Evolutionary conservation across 2,113 vertebrate species (phyloP).

Genomic region (Chunga burmeisteri): DNA sequence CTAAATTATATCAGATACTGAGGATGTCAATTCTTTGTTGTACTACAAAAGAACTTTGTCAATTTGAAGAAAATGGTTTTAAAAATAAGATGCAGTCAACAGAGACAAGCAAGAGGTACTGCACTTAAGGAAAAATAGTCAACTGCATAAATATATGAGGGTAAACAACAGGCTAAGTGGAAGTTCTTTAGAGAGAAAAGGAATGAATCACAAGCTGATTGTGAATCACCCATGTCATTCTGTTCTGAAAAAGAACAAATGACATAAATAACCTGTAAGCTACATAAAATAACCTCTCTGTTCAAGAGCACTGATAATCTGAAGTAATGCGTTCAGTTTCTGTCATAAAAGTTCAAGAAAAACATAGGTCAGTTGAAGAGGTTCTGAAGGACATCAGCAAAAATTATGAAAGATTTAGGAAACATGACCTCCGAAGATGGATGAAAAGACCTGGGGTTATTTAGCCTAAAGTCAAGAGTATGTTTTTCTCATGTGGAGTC

Average conservation of each 20-base stretch:
- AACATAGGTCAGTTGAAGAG: background rate
- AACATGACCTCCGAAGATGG: background rate
- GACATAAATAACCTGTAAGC: background rate
- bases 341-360: background rate
- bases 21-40: background rate
- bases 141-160: background rate
- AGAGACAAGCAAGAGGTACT: background rate
- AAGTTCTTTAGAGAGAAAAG: background rate
- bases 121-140: background rate
- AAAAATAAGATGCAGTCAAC: background rate
- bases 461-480: background rate
- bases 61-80: background rate
- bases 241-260: background rate
- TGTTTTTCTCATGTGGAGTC: background rate
- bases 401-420: background rate
- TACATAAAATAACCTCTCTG: background rate
- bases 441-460: background rate
- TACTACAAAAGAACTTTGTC: background rate
- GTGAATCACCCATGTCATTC: background rate
- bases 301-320: background rate
- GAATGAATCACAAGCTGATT: background rate
- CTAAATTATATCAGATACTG: background rate
- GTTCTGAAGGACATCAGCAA: background rate
- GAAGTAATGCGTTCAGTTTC: background rate
- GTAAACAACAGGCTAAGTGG: background rate